Percentiles rank a stretch among this genome's conserved stretches.
phyloP scores from a whole-genome alignment of 2,888 invertebrate species.

The Liodrosophila aerea region DNA sequence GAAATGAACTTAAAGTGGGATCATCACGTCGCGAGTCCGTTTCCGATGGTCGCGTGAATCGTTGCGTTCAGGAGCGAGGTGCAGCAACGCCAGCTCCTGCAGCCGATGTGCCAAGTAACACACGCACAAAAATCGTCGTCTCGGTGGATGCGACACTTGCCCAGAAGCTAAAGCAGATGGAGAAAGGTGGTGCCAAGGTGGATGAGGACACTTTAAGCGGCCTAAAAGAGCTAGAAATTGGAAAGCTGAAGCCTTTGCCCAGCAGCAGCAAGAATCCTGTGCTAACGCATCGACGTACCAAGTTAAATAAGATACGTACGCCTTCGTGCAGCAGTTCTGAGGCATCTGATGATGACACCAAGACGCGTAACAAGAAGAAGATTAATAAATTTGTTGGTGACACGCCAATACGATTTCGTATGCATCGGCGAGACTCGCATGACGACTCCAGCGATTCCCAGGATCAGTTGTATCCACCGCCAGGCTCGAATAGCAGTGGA shows the following conservation, averaged over 20 bases:
- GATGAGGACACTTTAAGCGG: conserved; percentile 69
- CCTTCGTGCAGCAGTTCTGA: conserved; percentile 97
- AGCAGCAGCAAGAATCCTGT: conserved; percentile 80
- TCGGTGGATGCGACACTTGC: conserved; percentile 77
- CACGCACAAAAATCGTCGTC: conserved; percentile 84
- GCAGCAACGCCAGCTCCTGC: conserved; percentile 35
- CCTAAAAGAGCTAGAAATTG: conserved; percentile 79
- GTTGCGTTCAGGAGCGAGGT: conserved; percentile 86
- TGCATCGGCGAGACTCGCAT: conserved; percentile 89
- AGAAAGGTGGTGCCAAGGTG: conserved; percentile 60
- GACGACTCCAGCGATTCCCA: conserved; percentile 94
- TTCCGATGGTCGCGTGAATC: conserved; percentile 90
- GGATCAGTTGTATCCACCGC: conserved; percentile 84
- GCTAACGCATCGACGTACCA: conserved; percentile 85
- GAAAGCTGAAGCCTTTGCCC: conserved; percentile 77
- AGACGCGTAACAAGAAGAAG: conserved; percentile 89
- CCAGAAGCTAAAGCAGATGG: conserved; percentile 77
- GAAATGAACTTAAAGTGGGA: conserved; percentile 84
- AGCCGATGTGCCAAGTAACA: conserved; percentile 83
- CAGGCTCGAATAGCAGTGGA: conserved; percentile 70
- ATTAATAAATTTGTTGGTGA: conserved; percentile 87
- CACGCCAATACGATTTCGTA: conserved; percentile 85
- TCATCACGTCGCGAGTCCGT: conserved; percentile 88
- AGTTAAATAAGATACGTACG: conserved; percentile 88
- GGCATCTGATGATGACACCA: conserved; percentile 94